Conservation (phyloP, 2,888 invertebrate species). For the Aleiodes testaceus region DNA sequence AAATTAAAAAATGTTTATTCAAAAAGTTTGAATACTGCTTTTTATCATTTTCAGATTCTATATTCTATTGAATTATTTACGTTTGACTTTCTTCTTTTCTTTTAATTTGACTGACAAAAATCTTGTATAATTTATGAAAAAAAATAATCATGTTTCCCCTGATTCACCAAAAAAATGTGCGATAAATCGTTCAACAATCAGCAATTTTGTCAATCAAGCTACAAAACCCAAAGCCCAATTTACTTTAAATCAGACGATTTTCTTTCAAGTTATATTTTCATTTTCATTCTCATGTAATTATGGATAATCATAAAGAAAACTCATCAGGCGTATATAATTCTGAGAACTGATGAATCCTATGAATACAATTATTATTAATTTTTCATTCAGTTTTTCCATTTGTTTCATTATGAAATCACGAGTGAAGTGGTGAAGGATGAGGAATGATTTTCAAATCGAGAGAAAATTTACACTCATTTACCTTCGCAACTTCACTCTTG, state of each 20-base stretch:
- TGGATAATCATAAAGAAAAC: slow-evolving; percentile 50
- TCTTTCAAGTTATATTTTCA: neutral
- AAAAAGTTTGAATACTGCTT: slow-evolving; percentile 2
- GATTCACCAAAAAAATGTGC: slow-evolving; percentile 23
- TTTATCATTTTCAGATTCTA: no score
- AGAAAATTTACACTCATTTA: no score
- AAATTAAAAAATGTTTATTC: slow-evolving; percentile 46
- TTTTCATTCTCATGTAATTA: slow-evolving; percentile 28
- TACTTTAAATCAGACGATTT: no score
- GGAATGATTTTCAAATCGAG: no score
- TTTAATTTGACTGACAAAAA: neutral
- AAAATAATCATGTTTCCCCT: slow-evolving; percentile 1
- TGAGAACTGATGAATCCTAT: slow-evolving; percentile 45
- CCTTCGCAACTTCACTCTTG: slow-evolving; percentile 21
- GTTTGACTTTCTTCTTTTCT: slow-evolving; percentile 23
- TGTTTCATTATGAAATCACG: slow-evolving; percentile 46
- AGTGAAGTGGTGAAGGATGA: no score
- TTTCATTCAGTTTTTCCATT: slow-evolving; percentile 38
- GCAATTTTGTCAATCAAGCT: slow-evolving; percentile 10
- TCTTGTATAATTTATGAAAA: neutral
- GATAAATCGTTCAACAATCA: slow-evolving; percentile 7
- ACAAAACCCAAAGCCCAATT: slow-evolving; percentile 5
- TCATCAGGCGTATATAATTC: slow-evolving; percentile 60
- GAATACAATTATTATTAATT: slow-evolving; percentile 45
- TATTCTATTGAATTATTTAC: slow-evolving; percentile 24